Conservation (phyloP, 1,140 invertebrate genomes). For the Drosophila elegans region DNA sequence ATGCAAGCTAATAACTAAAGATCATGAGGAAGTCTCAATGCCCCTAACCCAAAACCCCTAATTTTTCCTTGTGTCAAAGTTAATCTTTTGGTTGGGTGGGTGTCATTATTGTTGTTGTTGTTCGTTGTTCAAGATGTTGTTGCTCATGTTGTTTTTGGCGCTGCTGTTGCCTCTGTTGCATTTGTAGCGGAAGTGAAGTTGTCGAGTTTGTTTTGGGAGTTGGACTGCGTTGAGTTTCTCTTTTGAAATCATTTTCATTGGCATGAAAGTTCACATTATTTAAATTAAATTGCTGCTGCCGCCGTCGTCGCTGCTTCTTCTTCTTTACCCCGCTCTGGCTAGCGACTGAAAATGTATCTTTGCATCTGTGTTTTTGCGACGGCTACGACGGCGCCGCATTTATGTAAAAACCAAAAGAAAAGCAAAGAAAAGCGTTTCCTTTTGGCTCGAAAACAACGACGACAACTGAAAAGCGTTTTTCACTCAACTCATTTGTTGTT, state of each 20-base stretch:
- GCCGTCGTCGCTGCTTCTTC: conserved; percentile 35
- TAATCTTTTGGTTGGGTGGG: conserved; percentile 40
- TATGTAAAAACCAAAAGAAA: conserved; percentile 47
- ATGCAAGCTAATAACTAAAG: too few relatives aligned
- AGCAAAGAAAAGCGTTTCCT: conserved; percentile 80
- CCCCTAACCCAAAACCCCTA: neutral
- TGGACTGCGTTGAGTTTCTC: conserved; percentile 67
- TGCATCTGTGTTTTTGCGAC: conserved; percentile 48
- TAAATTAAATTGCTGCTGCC: conserved; percentile 76
- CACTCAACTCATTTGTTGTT: conserved; percentile 70
- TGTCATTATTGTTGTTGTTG: conserved; percentile 47
- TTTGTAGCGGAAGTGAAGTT: conserved; percentile 77
- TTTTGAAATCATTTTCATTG: conserved; percentile 83
- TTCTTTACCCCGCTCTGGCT: conserved; percentile 1
- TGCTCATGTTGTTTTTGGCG: conserved; percentile 26
- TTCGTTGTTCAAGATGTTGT: conserved; percentile 20
- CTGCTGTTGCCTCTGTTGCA: conserved; percentile 26
- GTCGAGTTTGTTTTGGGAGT: conserved; percentile 39
- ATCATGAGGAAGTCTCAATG: too few relatives aligned
- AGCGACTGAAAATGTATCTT: conserved; percentile 62
- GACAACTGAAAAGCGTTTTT: conserved; percentile 71
- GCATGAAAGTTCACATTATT: conserved; percentile 82
- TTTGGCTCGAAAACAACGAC: conserved; percentile 65
- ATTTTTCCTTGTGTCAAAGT: conserved; percentile 12
- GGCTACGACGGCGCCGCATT: conserved; percentile 28